Base-by-base conservation (phyloP, 2,113 vertebrate species). In the Willisornis vidua region DNA sequence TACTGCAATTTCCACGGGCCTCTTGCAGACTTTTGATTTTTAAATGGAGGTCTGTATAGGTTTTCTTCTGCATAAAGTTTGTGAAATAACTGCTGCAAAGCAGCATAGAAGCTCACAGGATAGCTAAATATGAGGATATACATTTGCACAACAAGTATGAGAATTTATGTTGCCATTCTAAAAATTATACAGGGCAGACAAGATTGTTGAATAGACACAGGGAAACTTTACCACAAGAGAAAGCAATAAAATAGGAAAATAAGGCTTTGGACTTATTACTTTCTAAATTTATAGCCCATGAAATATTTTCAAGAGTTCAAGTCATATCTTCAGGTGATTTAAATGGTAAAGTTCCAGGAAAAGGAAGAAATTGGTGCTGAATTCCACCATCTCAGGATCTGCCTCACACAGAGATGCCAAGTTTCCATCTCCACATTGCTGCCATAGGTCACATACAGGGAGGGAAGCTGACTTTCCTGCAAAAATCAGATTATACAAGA, bases 401-500 rank as follows among this genome's bases (percentile, higher is more conserved):
- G 4, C 31, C 37, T 85, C 45, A 28, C 62, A 25, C 16, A 86
- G 76, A 95, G 45, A 87, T 31, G 54, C 51, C 59, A 80, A 78
- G 80, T 94, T 96, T 89, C 52, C 81, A 43, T 96, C 68, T 96
- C 89, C 71, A 88, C 57, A 1, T 70, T 76, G 68, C 83, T 90
- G 71, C 90, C 89, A 78, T n/a, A 78, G 96, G 94, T 85, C 93
- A 94, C 74, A 94, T 58, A 83, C 63, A 90, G 52, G 61, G 7
- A 94, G 74, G 97, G 80, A 93, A 89, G 76, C 55, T 96, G 96
- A 71, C 74, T 92, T 96, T 70, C 90, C 96, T 39, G 63, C 86
- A 96, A 97, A 96, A 96, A 93, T 97, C 96, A 97, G 80, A 92
- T 96, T 95, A 95, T 83, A 84, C 54, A 75, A 66, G 79, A 84